Conservation (phyloP, 2,113 vertebrate genomes). For the Paedocypris sp. region DNA sequence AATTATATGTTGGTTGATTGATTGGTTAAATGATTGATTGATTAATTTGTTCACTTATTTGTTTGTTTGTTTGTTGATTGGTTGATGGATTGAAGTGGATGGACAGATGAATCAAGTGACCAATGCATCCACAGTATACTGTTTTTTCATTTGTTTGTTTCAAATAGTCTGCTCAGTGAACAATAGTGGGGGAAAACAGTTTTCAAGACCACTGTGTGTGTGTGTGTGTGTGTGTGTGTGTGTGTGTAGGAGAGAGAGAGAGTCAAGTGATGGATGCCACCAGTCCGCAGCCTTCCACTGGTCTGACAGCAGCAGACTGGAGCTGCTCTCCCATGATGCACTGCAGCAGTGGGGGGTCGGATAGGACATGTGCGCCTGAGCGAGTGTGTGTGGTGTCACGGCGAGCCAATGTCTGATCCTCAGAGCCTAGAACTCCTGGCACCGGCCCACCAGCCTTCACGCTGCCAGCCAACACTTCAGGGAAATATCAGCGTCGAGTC, state of each 20-base stretch:
- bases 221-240: neutral
- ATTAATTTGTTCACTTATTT: too few relatives aligned
- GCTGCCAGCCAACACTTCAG: slow-evolving; percentile 7
- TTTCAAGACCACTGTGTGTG: neutral
- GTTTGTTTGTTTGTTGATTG: too few relatives aligned
- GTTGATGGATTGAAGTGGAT: too few relatives aligned
- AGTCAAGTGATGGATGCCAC: slow-evolving; percentile 23
- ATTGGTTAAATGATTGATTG: too few relatives aligned
- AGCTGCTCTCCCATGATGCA: slow-evolving; percentile 9
- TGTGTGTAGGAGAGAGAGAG: too few relatives aligned
- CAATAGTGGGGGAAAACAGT: slow-evolving; percentile 1
- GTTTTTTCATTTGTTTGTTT: too few relatives aligned
- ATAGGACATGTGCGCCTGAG: neutral
- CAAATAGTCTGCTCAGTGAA: slow-evolving; percentile 1
- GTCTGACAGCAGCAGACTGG: slow-evolving; percentile 27
- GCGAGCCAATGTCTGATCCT: neutral
- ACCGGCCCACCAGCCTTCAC: neutral
- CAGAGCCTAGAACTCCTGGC: neutral
- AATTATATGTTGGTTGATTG: too few relatives aligned
- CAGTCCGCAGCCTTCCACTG: slow-evolving; percentile 16
- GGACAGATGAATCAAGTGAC: too few relatives aligned
- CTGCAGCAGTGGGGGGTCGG: neutral
- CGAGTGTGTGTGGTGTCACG: slow-evolving; percentile 6
- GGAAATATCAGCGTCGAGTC: slow-evolving; percentile 14
- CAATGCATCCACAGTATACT: too few relatives aligned